Base-by-base conservation (phyloP, 2,797 vertebrate genomes). In the Chelmon rostratus region DNA sequence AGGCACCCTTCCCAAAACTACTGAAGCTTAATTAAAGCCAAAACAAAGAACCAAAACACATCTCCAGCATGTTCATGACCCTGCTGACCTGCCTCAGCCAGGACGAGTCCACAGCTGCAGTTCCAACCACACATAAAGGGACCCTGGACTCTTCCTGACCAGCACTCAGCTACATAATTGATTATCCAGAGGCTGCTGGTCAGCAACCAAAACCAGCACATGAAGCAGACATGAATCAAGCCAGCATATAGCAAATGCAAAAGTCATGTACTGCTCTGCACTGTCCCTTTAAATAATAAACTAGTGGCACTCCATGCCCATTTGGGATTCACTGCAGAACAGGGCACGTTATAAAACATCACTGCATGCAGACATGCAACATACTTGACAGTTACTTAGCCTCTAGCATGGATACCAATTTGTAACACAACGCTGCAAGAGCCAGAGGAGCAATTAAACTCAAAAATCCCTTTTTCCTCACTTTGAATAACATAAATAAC, bases 221-320 rank as follows among this genome's bases (percentile, higher is more conserved):
- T 12, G 49, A 61, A 53, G 40, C 25, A 50, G 63, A 77, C 71
- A 61, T n/a, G 67, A 62, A 49, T 52, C 28, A 50, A 19, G 16
- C 37, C 44, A 37, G 56, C 59, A 11, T 72, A 63, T 11, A 52
- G 67, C 23, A 73, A 74, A 84, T 84, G 85, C 59, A 82, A 65
- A 73, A 82, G 40, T 79, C 81, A 75, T 84, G 81, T 82, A 58
- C 42, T 44, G 57, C 49, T 58, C n/a, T 63, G 57, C 21, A 56
- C 66, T 40, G 66, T 76, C 71, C 63, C 65, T 69, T 82, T 84
- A 83, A 78, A 89, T 83, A 83, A 84, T 84, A 68, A 49, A 86
- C 23, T 3, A 74, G 58, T 12, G 19, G 74, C 63, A 71, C 53
- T 49, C 57, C 18, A 21, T 35, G 28, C n/a, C 35, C 54, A 70